Conservation (phyloP, 2,113 vertebrate species). For the Ahaetulla prasina region DNA sequence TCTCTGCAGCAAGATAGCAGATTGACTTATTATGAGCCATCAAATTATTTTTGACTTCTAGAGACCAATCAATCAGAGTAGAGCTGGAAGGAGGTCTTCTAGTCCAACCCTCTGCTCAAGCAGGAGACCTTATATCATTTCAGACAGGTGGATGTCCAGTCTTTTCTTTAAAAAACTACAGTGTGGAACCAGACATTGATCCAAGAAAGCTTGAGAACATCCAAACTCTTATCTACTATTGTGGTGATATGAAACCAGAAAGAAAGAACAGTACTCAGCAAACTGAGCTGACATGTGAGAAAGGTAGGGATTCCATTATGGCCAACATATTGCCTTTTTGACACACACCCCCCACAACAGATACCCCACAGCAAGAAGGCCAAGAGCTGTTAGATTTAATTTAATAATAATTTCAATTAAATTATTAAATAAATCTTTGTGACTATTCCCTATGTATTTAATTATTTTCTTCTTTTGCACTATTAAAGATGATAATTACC, state of each 20-base stretch:
- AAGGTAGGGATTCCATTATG: background rate
- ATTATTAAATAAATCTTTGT: background rate
- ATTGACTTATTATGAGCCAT: background rate
- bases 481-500: background rate
- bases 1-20: background rate
- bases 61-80: background rate
- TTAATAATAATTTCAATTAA: background rate
- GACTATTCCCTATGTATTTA: background rate
- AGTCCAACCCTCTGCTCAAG: background rate
- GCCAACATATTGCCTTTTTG: background rate
- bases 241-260: background rate
- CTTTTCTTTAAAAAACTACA: background rate
- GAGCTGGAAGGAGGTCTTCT: background rate
- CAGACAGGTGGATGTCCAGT: background rate
- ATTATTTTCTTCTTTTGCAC: background rate
- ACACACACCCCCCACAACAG: background rate
- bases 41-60: background rate
- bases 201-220: background rate
- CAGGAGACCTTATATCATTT: background rate
- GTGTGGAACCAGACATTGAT: background rate
- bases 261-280: background rate
- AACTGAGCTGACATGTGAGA: background rate
- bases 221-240: background rate
- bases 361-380: background rate
- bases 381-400: background rate